Evolutionary conservation across 2,888 invertebrate species (phyloP).

Genomic region (Philaethria dido): DNA sequence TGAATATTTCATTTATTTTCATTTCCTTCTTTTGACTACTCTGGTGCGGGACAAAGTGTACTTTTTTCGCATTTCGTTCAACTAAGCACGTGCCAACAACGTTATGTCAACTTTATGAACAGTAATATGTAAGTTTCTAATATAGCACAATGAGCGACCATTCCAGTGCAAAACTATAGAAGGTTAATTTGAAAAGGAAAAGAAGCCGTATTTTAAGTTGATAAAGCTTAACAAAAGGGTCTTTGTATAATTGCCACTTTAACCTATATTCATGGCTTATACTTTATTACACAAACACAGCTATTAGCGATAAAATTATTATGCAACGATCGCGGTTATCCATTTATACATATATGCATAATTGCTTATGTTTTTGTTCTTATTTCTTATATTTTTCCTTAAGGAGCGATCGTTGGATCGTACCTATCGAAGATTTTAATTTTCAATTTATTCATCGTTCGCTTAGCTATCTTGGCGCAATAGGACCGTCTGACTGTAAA

Average conservation of each 20-base stretch:
- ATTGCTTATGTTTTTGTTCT: no score
- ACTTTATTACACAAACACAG: not conserved
- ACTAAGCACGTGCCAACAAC: not conserved
- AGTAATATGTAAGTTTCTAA: not conserved
- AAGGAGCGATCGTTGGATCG: no score
- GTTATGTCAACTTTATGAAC: not conserved
- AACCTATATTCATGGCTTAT: not conserved
- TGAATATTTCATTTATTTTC: no score
- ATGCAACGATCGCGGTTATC: not conserved
- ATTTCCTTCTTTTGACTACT: no score
- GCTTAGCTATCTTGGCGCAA: no score
- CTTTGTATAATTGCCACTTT: constrained; percentile 1
- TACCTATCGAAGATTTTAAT: no score
- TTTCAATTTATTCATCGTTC: no score
- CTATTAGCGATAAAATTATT: constrained; percentile 7
- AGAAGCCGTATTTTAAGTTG: constrained; percentile 12
- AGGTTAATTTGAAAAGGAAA: not conserved
- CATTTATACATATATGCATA: not conserved
- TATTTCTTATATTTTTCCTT: no score
- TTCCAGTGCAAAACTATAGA: not conserved
- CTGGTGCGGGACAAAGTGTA: no score
- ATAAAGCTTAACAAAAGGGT: constrained; percentile 2
- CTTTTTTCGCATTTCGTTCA: no score
- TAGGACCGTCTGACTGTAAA: no score
- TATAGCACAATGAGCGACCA: constrained; percentile 21